A percentile compares a stretch with the other conserved stretches of the same genome.
phyloP scores from a whole-genome alignment of 64 coral and sea anemone genomes.

The Porites lutea region DNA sequence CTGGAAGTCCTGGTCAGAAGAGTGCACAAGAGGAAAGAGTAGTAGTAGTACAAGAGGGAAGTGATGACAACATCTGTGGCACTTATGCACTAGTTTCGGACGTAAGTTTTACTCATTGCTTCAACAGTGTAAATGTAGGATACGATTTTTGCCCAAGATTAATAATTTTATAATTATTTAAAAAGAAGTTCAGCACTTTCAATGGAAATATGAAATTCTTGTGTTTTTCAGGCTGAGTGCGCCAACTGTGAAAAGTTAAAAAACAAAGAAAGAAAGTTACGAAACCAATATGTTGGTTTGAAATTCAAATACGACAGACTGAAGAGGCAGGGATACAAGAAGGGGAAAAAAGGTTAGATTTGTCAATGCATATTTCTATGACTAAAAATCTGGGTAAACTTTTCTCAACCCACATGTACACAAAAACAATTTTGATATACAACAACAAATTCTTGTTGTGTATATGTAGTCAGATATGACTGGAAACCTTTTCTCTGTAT shows the following conservation, averaged over 20 bases:
- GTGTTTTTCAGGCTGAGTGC: background rate
- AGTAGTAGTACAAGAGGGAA: background rate
- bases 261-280: background rate
- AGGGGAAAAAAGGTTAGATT: conserved; percentile 4
- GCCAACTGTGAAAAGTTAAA: background rate
- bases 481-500: background rate
- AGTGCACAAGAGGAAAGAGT: background rate
- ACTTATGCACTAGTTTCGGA: background rate
- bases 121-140: background rate
- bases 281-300: background rate
- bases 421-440: background rate
- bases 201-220: background rate
- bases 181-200: too few relatives aligned
- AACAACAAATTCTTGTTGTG: background rate
- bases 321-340: background rate
- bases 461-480: background rate
- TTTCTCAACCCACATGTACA: background rate
- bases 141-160: too few relatives aligned
- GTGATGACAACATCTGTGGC: background rate
- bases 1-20: background rate
- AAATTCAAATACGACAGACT: background rate
- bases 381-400: background rate
- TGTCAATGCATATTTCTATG: background rate
- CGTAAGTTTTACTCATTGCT: background rate
- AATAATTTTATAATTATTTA: too few relatives aligned